These are phyloP conservation scores for Martes martes DNA, from an alignment of 2,113 vertebrate genomes.

Conservation along the genomic window DNA sequence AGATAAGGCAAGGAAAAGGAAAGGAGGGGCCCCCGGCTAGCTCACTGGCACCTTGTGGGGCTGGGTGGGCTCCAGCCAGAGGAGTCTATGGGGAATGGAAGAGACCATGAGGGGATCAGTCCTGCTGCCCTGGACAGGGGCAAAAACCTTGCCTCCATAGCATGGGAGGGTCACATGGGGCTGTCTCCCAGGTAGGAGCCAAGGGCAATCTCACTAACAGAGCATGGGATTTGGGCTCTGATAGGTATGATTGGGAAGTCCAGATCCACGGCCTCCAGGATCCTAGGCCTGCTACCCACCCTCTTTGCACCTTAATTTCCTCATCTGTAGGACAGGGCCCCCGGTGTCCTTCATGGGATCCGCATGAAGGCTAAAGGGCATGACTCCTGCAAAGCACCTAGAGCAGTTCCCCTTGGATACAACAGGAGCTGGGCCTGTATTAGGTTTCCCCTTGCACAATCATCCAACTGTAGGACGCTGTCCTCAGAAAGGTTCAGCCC, in stretches of 20 bases:
- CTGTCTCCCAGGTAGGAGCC: not conserved
- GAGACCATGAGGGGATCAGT: not conserved
- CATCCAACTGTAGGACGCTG: accelerated
- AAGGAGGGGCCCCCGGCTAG: accelerated
- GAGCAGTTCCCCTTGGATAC: not conserved
- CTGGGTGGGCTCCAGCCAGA: not conserved
- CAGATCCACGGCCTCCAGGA: not conserved
- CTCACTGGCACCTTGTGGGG: not conserved
- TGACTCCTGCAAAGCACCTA: too few species aligned
- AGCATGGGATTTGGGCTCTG: not conserved
- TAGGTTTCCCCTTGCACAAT: not conserved
- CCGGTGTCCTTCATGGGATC: not conserved
- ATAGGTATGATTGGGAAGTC: not conserved
- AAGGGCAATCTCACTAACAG: not conserved
- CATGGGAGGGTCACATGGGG: not conserved
- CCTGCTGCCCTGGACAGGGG: not conserved
- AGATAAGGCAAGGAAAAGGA: not conserved
- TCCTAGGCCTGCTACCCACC: not conserved
- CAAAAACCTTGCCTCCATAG: not conserved
- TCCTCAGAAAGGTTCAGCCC: not conserved
- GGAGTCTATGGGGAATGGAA: not conserved
- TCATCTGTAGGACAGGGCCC: not conserved
- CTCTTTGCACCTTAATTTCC: not conserved
- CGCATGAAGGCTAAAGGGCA: too few species aligned
- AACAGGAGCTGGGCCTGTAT: not conserved